phyloP scores from a whole-genome alignment of 2,888 invertebrate genomes.

The Ophion ellenae region DNA sequence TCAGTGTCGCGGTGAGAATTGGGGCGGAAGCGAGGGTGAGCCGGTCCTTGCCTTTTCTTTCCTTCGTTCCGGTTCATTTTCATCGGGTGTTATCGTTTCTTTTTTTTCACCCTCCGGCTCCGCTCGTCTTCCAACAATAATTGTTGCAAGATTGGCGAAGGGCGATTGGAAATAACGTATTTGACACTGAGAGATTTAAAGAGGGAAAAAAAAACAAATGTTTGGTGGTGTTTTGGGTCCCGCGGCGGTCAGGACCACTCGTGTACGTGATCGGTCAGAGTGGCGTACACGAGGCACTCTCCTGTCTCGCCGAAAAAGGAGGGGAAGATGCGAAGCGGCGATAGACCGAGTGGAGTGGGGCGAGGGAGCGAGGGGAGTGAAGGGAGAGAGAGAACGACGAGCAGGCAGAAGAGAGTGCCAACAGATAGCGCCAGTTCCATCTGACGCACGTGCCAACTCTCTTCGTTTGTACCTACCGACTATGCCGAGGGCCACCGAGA shows the following conservation, averaged over 20 bases:
- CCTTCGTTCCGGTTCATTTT: slow-evolving; percentile 15
- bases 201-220: neutral
- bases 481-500: slow-evolving; percentile 71
- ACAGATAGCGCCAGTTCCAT: slow-evolving; percentile 74
- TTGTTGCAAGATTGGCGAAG: neutral
- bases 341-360: neutral
- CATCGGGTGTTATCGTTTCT: slow-evolving; percentile 35
- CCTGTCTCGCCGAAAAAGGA: slow-evolving; percentile 21
- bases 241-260: slow-evolving; percentile 2
- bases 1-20: slow-evolving; percentile 44
- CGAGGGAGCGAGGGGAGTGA: neutral
- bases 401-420: slow-evolving; percentile 58
- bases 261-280: slow-evolving; percentile 4
- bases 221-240: neutral
- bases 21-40: slow-evolving; percentile 59
- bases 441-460: slow-evolving; percentile 70
- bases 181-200: neutral
- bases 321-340: neutral
- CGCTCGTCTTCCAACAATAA: slow-evolving; percentile 22
- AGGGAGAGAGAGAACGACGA: slow-evolving; percentile 22
- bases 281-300: neutral
- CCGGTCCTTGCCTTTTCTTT: slow-evolving; percentile 32
- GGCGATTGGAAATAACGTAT: no score
- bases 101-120: slow-evolving; percentile 27
- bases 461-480: slow-evolving; percentile 70